Percentiles rank a stretch among this genome's conserved stretches.
phyloP scores from a whole-genome alignment of 2,113 vertebrate species.

The Hylia prasina region DNA sequence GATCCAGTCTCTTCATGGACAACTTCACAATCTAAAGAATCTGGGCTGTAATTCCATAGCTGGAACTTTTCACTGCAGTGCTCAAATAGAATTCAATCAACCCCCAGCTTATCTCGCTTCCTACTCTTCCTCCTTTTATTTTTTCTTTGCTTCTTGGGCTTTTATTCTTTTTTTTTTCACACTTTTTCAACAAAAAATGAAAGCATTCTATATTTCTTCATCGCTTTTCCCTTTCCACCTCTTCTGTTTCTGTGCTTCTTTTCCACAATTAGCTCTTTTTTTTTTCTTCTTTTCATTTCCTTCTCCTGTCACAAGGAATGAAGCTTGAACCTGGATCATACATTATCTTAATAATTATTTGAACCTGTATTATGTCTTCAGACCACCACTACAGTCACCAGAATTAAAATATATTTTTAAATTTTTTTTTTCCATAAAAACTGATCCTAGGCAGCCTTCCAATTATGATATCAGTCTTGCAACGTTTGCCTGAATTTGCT shows the following conservation, averaged over 20 bases:
- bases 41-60: slow-evolving; percentile 5
- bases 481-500: slow-evolving; percentile 23
- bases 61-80: not conserved
- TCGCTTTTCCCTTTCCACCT: not conserved
- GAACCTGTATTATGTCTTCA: not conserved
- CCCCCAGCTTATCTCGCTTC: not conserved
- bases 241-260: not conserved
- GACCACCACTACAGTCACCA: not conserved
- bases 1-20: not conserved
- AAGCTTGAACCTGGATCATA: not conserved
- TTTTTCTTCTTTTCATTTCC: not conserved
- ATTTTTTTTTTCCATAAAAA: not conserved
- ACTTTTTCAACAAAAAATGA: not conserved
- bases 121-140: not conserved
- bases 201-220: not conserved
- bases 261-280: not conserved
- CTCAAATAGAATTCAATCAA: not conserved
- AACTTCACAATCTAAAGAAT: not conserved
- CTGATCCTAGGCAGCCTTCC: slow-evolving; percentile 12
- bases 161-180: not conserved
- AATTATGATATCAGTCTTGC: slow-evolving; percentile 33
- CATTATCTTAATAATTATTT: not conserved
- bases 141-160: not conserved
- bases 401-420: not conserved
- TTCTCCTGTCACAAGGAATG: not conserved